Evolutionary conservation across 2,797 vertebrate genomes (phyloP).

Genomic region (Poeciliopsis paucimaculata): DNA sequence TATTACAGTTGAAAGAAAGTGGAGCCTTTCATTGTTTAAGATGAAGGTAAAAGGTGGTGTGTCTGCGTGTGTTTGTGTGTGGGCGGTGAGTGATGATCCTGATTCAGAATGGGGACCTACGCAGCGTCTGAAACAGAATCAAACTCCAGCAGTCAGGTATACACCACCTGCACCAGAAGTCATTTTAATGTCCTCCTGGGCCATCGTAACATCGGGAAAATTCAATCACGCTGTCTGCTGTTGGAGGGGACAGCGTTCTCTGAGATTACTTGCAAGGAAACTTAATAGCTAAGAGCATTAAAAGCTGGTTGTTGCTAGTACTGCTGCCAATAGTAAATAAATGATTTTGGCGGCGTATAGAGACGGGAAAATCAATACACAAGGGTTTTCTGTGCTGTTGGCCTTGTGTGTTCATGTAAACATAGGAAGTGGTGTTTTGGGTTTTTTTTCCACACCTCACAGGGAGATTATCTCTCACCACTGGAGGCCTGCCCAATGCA

Average conservation of each 20-base stretch:
- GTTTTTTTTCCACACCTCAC: slow-evolving; percentile 80
- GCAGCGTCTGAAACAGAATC: slow-evolving; percentile 69
- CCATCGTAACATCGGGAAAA: slow-evolving; percentile 71
- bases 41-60: slow-evolving; percentile 60
- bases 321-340: slow-evolving; percentile 94
- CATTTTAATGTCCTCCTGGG: slow-evolving; percentile 80
- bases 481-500: slow-evolving; percentile 74
- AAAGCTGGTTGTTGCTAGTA: slow-evolving; percentile 87
- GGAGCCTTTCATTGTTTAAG: slow-evolving; percentile 70
- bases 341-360: slow-evolving; percentile 92
- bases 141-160: slow-evolving; percentile 68
- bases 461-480: slow-evolving; percentile 84
- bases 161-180: slow-evolving; percentile 75
- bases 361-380: slow-evolving; percentile 98
- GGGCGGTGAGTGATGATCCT: slow-evolving; percentile 77
- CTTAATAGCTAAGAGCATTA: slow-evolving; percentile 87
- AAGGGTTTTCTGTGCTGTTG: slow-evolving; percentile 92
- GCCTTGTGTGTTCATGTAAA: slow-evolving; percentile 95
- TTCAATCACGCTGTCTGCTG: slow-evolving; percentile 78
- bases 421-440: slow-evolving; percentile 88
- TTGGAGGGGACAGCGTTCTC: slow-evolving; percentile 66
- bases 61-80: slow-evolving; percentile 40
- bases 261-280: slow-evolving; percentile 84
- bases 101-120: slow-evolving; percentile 67
- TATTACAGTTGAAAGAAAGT: slow-evolving; percentile 65